Conservation (phyloP, 2,888 invertebrate genomes). For the Meloe dianella region DNA sequence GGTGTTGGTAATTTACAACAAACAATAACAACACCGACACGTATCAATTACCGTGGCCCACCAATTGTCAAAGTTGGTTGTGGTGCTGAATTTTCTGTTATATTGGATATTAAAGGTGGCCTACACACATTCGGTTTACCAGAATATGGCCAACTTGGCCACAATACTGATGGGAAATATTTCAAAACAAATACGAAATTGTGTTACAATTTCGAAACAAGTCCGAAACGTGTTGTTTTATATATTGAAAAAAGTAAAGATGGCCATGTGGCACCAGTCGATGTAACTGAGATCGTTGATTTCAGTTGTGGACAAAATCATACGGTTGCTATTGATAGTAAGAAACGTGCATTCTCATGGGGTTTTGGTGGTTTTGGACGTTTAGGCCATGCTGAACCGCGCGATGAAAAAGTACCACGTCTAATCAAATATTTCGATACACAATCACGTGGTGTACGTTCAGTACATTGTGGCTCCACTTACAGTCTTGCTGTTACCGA, state of each 20-base stretch:
- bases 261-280: conserved; percentile 81
- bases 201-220: conserved; percentile 83
- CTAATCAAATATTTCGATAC: conserved; percentile 88
- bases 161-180: conserved; percentile 94
- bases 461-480: conserved; percentile 83
- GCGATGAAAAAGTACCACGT: conserved; percentile 84
- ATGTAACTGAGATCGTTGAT: conserved; percentile 86
- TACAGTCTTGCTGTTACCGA: conserved; percentile 87
- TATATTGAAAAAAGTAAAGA: conserved; percentile 90
- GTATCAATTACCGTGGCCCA: conserved; percentile 78
- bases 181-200: conserved; percentile 89
- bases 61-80: conserved; percentile 85
- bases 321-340: conserved; percentile 87
- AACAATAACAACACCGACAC: conserved; percentile 64
- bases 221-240: conserved; percentile 82
- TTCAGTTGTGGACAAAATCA: conserved; percentile 92
- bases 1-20: conserved; percentile 77
- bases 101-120: conserved; percentile 86
- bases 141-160: conserved; percentile 91
- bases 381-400: conserved; percentile 90
- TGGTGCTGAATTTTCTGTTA: conserved; percentile 92
- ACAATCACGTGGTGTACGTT: conserved; percentile 81
- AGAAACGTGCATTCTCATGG: conserved; percentile 91
- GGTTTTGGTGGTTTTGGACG: conserved; percentile 96
- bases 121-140: conserved; percentile 92